A percentile compares a stretch with the other conserved stretches of the same genome.
Conservation (phyloP, 2,797 vertebrate genomes). For the Eospalax fontanierii region DNA sequence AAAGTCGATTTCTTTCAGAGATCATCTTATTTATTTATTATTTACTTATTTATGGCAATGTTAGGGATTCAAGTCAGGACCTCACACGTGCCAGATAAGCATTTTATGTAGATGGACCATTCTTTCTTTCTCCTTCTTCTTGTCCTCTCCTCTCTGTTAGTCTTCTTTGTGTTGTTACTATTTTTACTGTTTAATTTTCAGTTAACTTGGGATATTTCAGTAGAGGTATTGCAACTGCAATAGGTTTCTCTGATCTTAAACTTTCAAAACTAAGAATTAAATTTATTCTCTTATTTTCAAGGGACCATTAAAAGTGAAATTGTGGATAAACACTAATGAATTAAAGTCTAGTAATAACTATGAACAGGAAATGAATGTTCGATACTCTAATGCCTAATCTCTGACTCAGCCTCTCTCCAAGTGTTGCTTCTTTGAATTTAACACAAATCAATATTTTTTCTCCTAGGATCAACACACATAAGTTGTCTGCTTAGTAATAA, state of each 20-base stretch:
- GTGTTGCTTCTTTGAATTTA: neutral
- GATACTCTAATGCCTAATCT: neutral
- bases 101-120: neutral
- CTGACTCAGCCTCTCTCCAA: neutral
- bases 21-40: neutral
- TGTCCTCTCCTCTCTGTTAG: neutral
- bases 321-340: neutral
- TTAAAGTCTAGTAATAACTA: neutral
- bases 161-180: neutral
- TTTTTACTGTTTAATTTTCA: neutral
- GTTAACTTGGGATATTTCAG: neutral
- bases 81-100: neutral
- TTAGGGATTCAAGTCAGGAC: neutral
- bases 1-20: neutral
- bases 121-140: too few species aligned
- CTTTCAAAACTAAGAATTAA: neutral
- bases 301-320: neutral
- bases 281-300: neutral
- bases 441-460: neutral
- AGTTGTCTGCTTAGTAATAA: too few species aligned
- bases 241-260: neutral
- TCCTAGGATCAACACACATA: neutral
- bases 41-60: neutral
- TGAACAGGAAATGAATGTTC: neutral
- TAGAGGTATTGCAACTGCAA: neutral